Evolutionary conservation across 1,140 invertebrate species (phyloP).

Genomic region (Trinorchestia longiramus): DNA sequence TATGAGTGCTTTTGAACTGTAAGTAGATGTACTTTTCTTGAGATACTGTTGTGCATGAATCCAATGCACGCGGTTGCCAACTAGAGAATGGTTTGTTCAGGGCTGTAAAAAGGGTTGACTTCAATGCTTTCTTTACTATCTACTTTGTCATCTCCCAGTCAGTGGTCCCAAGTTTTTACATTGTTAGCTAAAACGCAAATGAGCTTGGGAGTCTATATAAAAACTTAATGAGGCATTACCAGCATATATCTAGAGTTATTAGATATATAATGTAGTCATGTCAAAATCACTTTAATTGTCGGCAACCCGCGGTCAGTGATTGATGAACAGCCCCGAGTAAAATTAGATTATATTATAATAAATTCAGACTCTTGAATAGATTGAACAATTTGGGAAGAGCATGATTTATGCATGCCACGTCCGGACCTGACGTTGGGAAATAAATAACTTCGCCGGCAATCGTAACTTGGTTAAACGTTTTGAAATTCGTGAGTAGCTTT

Average conservation of each 20-base stretch:
- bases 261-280: neutral
- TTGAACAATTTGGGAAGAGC: neutral
- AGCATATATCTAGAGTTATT: neutral
- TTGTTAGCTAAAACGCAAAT: neutral
- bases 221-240: neutral
- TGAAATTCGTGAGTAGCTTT: neutral
- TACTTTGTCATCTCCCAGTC: neutral
- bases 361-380: neutral
- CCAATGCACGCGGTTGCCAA: conserved; percentile 43
- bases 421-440: neutral
- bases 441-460: neutral
- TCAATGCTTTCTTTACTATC: conserved; percentile 34
- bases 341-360: neutral
- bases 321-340: neutral
- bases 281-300: neutral
- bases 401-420: neutral
- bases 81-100: neutral
- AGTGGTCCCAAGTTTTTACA: neutral
- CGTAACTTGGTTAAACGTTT: neutral
- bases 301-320: neutral
- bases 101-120: conserved; percentile 7
- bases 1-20: neutral
- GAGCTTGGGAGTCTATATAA: neutral
- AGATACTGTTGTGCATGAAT: neutral
- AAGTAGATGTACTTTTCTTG: neutral